phyloP scores from a whole-genome alignment of 1,140 invertebrate species.

The Branchinecta lynchi region DNA sequence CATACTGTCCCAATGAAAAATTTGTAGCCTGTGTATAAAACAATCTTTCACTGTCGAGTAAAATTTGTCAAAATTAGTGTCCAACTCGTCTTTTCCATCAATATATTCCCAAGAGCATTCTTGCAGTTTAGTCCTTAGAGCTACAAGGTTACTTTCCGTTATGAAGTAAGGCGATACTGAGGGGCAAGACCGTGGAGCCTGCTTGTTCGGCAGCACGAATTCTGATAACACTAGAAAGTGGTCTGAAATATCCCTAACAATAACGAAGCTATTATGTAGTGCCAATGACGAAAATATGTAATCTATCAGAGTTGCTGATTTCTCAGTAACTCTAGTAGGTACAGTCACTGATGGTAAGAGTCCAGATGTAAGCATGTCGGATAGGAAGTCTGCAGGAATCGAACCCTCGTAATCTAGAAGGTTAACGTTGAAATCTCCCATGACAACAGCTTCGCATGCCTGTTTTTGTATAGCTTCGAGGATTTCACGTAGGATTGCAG shows the following conservation, averaged over 20 bases:
- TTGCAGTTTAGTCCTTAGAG: background rate
- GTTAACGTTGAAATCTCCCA: background rate
- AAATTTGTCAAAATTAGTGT: slow-evolving; percentile 4
- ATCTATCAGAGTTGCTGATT: background rate
- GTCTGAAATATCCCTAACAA: background rate
- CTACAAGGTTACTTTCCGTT: background rate
- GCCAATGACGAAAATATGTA: background rate
- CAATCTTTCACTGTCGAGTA: background rate
- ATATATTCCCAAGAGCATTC: background rate
- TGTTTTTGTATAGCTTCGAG: background rate
- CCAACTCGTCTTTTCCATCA: background rate
- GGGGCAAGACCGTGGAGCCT: background rate
- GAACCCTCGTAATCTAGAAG: background rate
- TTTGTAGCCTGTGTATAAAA: too few relatives aligned
- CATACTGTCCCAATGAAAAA: too few relatives aligned
- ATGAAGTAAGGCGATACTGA: slow-evolving; percentile 4
- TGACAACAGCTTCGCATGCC: background rate
- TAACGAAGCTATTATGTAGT: background rate
- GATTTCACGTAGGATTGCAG: background rate
- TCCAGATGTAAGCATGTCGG: background rate
- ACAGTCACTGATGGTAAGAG: background rate
- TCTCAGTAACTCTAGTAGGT: background rate
- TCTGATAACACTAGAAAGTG: background rate
- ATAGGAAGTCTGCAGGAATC: background rate
- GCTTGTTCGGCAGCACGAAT: background rate